Percentiles rank a stretch among this genome's conserved stretches.
Evolutionary conservation across 1,140 invertebrate genomes (phyloP).

Genomic region (Caenorhabditis latens): DNA sequence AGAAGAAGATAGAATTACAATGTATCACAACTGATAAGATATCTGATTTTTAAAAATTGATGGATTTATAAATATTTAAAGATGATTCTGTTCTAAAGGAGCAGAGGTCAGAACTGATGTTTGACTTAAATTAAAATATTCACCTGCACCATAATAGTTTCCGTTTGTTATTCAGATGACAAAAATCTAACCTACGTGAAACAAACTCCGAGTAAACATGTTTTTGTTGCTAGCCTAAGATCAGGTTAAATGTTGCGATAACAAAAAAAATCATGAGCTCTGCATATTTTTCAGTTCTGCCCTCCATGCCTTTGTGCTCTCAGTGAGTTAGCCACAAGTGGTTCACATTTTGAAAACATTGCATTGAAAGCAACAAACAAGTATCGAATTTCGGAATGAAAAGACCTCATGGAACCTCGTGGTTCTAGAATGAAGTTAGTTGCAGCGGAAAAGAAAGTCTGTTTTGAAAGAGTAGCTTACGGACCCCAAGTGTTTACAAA

Average conservation of each 20-base stretch:
- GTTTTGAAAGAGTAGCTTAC: background rate
- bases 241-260: constrained; percentile 12
- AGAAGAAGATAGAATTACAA: background rate
- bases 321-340: background rate
- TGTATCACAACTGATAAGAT: background rate
- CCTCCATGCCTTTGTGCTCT: background rate
- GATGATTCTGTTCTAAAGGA: background rate
- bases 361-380: constrained; percentile 51
- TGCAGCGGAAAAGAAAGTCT: background rate
- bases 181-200: constrained; percentile 4
- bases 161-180: constrained; percentile 22
- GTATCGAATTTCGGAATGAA: constrained; percentile 27
- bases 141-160: constrained; percentile 24
- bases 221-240: constrained; percentile 44
- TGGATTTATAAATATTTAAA: background rate
- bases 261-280: background rate
- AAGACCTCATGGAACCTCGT: constrained; percentile 3
- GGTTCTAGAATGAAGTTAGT: constrained; percentile 23
- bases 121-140: constrained; percentile 6
- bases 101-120: constrained; percentile 24
- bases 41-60: background rate
- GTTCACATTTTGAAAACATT: constrained; percentile 48
- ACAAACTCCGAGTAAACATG: background rate
- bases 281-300: background rate
- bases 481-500: background rate